These are phyloP conservation scores for Grantiella picta DNA, from an alignment of 2,113 vertebrate genomes.

Conservation along the genomic window DNA sequence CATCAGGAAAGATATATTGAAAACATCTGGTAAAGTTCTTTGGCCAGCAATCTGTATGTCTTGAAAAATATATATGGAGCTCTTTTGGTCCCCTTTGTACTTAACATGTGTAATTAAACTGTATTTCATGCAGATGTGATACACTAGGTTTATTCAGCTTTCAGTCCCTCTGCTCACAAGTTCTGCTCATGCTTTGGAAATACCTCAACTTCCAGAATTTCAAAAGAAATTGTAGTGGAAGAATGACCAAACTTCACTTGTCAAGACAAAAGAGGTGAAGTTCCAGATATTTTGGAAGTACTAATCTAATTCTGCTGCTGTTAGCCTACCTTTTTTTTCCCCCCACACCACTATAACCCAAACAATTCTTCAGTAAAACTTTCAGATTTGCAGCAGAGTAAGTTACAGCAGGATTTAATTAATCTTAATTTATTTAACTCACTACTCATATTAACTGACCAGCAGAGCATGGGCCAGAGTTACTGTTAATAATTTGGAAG, in stretches of 20 bases:
- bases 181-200: neutral
- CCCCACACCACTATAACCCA: neutral
- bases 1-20: constrained; percentile 16
- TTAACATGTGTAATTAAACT: neutral
- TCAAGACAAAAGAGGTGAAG: neutral
- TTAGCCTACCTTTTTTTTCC: neutral
- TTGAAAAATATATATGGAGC: neutral
- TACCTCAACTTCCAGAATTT: neutral
- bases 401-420: neutral
- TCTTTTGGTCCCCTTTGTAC: neutral
- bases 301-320: neutral
- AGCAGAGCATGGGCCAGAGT: neutral
- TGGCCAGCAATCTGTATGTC: neutral
- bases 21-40: constrained; percentile 34
- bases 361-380: neutral
- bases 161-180: neutral
- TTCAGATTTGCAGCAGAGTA: neutral
- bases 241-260: neutral
- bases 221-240: neutral
- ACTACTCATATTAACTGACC: neutral
- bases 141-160: neutral
- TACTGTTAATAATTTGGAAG: neutral
- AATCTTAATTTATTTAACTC: neutral
- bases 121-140: neutral
- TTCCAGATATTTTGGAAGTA: neutral